A percentile compares a stretch with the other conserved stretches of the same genome.
Evolutionary conservation across 2,113 vertebrate species (phyloP).

Genomic region (Phylloscopus trochilus): DNA sequence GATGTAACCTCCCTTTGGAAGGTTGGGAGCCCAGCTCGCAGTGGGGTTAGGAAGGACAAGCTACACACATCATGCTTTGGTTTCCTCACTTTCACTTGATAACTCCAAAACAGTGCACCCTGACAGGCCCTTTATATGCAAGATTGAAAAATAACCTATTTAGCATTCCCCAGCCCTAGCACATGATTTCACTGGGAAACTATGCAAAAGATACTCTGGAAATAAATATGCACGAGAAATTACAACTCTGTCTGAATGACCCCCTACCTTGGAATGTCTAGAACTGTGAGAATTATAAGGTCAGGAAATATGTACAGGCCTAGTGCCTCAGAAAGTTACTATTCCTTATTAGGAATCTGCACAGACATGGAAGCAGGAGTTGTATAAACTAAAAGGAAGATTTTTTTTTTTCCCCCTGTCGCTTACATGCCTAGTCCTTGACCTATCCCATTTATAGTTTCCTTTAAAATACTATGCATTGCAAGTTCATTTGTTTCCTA

Average conservation of each 20-base stretch:
- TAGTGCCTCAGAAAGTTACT: constrained; percentile 71
- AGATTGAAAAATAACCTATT: constrained; percentile 81
- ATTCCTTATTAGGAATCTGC: constrained; percentile 82
- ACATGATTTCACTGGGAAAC: constrained; percentile 89
- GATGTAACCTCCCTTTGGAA: not conserved
- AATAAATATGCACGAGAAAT: constrained; percentile 88
- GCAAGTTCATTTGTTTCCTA: constrained; percentile 76
- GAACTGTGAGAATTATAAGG: constrained; percentile 83
- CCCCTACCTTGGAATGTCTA: constrained; percentile 83
- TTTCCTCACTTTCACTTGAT: constrained; percentile 63
- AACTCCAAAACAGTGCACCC: constrained; percentile 65
- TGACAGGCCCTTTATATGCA: constrained; percentile 76
- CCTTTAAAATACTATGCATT: constrained; percentile 74
- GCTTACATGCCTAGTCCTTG: constrained; percentile 75
- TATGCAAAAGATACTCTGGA: constrained; percentile 90
- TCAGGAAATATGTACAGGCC: constrained; percentile 75
- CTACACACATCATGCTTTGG: constrained; percentile 7
- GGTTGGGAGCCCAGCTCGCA: not conserved
- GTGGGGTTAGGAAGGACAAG: not conserved
- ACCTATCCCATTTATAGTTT: constrained; percentile 84
- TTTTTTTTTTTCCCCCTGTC: constrained; percentile 64
- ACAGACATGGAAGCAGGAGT: constrained; percentile 72
- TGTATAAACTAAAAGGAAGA: constrained; percentile 77
- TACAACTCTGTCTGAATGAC: constrained; percentile 81
- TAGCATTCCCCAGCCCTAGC: constrained; percentile 72